These are phyloP conservation scores for Myotis myotis DNA, from an alignment of 2,797 vertebrate species.

Conservation along the genomic window DNA sequence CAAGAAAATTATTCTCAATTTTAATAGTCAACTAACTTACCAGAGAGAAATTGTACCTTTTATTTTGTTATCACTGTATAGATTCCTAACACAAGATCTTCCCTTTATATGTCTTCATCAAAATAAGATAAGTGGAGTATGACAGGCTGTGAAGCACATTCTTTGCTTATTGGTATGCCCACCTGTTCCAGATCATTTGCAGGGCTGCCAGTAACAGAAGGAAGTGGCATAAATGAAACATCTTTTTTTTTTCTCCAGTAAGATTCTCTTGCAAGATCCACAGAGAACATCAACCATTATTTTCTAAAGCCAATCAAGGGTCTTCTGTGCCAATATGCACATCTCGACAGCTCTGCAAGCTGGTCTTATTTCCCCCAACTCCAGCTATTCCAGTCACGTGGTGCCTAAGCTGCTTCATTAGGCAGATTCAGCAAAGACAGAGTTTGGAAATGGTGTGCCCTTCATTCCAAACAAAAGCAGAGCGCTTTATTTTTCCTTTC, in stretches of 20 bases:
- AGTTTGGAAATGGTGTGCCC: conserved; percentile 14
- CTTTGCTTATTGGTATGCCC: conserved; percentile 62
- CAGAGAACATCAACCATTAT: conserved; percentile 47
- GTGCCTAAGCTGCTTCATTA: conserved; percentile 50
- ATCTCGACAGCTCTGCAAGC: background rate
- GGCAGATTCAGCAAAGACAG: conserved; percentile 57
- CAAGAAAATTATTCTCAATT: conserved; percentile 65
- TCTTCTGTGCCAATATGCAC: conserved; percentile 26
- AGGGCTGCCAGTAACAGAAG: conserved; percentile 60
- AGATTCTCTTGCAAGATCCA: conserved; percentile 60
- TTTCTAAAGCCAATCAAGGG: conserved; percentile 62
- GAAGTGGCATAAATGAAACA: conserved; percentile 67
- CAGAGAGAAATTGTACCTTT: conserved; percentile 46
- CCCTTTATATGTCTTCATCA: conserved; percentile 58
- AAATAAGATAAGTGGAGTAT: conserved; percentile 41
- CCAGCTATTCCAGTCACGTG: background rate
- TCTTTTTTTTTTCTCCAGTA: conserved; percentile 43
- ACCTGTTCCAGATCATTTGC: conserved; percentile 70
- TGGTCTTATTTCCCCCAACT: background rate
- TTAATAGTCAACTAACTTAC: conserved; percentile 65
- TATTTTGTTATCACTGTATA: conserved; percentile 59
- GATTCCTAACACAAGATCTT: conserved; percentile 45
- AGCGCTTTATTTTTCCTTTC: conserved; percentile 23
- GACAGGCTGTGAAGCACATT: conserved; percentile 36
- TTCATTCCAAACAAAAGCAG: conserved; percentile 63